phyloP scores from a whole-genome alignment of 2,113 vertebrate genomes.

The Albula goreensis region DNA sequence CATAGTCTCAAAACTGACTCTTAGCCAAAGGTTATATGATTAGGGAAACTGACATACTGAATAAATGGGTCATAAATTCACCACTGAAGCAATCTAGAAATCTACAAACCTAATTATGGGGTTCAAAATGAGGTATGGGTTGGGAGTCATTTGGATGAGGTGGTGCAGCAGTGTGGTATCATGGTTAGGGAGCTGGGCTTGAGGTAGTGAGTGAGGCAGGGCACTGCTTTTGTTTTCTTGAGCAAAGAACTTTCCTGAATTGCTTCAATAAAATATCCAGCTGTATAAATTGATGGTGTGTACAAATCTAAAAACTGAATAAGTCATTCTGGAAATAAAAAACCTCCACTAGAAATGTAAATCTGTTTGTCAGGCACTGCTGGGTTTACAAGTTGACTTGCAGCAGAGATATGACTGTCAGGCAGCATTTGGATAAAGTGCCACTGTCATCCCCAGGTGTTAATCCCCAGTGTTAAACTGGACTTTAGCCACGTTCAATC shows the following conservation, averaged over 20 bases:
- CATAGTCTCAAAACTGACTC: background rate
- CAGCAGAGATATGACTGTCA: background rate
- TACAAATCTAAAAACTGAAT: too few species aligned
- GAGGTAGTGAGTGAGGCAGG: too few species aligned
- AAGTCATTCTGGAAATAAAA: too few species aligned
- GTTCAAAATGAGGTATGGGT: background rate
- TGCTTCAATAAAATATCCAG: too few species aligned
- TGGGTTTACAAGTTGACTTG: background rate
- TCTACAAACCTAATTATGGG: background rate
- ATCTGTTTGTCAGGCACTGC: background rate
- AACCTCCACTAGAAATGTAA: too few species aligned
- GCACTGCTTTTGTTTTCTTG: too few species aligned
- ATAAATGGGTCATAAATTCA: background rate
- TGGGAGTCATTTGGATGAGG: background rate
- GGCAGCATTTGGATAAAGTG: slow-evolving; percentile 22
- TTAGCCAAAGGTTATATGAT: background rate
- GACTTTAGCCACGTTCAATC: slow-evolving; percentile 70
- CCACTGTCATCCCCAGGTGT: slow-evolving; percentile 60
- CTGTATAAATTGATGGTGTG: too few species aligned
- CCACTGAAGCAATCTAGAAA: background rate
- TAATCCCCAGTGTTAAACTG: slow-evolving; percentile 71
- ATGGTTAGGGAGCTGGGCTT: too few species aligned
- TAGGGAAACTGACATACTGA: background rate
- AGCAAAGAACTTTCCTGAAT: too few species aligned
- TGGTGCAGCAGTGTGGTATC: too few species aligned